Base-by-base conservation (phyloP, 2,797 vertebrate genomes). In the Tiaroga cobitis region DNA sequence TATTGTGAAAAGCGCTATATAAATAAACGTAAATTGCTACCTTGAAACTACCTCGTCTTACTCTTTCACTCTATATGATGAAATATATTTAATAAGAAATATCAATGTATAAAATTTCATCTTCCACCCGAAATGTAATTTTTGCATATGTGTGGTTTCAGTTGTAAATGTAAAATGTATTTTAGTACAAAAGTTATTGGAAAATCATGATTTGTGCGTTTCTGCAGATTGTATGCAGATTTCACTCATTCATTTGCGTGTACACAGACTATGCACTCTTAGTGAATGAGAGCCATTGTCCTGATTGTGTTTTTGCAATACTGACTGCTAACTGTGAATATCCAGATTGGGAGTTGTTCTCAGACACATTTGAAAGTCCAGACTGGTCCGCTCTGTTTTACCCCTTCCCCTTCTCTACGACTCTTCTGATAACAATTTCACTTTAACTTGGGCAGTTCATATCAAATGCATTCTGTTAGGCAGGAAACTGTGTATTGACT, bases 401-500 rank as follows among this genome's bases (percentile, higher is more conserved):
- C 54, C 37, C 74, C 24, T 67, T 86, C 81, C 84, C 74, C 49
- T 32, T 39, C 78, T 39, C 74, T 56, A 46, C 29, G 75, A 78
- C 85, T 61, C 72, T 80, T 39, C 77, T 73, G 89, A 86, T 84
- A 84, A 87, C 34, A 26, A 15, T 29, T 77, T 82, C 69, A 67
- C 83, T 85, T 86, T 76, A 73, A 67, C 81, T 86, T 84, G 81
- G 85, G 87, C 86, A 86, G 83, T 76, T 77, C 63, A 13, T 88
- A 90, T 88, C 89, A 82, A 87, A 80, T 37, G 69, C 46, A 85
- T 86, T 83, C 82, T 86, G 80, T 54, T 39, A 39, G 26, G 43
- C 84, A 87, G 89, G 89, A 90, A 90, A 76, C 70, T 39, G 82
- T 21, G 49, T 88, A 88, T 88, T 88, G 89, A 88, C 87, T 84